Percentiles rank a stretch among this genome's conserved stretches.
Conservation (phyloP, 2,888 invertebrate genomes). For the Galeopsomyia nigrocyanea region DNA sequence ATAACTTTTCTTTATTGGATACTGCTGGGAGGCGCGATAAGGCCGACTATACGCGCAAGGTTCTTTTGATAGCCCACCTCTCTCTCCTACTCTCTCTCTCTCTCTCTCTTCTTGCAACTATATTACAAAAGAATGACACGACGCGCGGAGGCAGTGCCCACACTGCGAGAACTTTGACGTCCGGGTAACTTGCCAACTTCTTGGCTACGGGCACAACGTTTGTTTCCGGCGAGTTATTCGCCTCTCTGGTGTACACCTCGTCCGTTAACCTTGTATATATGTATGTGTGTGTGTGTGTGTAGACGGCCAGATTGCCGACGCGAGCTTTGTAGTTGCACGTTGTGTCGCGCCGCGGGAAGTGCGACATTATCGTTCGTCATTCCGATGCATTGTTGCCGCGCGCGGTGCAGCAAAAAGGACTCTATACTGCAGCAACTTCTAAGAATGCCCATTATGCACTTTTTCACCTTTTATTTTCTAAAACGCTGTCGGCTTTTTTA, state of each 20-base stretch:
- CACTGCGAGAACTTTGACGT: constrained; percentile 59
- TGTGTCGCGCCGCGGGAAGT: constrained; percentile 54
- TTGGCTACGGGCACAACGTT: constrained; percentile 61
- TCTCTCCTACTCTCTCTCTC: constrained; percentile 15
- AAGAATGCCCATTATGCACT: constrained; percentile 9
- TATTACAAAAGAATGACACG: constrained; percentile 29
- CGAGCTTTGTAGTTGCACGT: constrained; percentile 22
- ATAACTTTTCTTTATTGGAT: constrained; percentile 63
- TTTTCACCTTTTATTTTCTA: too few species aligned
- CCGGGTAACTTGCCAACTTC: constrained; percentile 60
- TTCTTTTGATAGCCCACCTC: constrained; percentile 55
- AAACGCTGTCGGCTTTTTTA: too few species aligned
- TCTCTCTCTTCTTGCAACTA: too few species aligned
- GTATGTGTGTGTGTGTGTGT: too few species aligned
- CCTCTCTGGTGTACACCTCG: too few species aligned
- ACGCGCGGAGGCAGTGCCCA: constrained; percentile 55
- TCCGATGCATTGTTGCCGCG: constrained; percentile 40
- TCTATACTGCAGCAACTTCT: constrained; percentile 36
- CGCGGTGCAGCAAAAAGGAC: constrained; percentile 50
- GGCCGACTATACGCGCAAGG: constrained; percentile 43
- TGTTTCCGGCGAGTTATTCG: constrained; percentile 56
- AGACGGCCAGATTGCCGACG: too few species aligned
- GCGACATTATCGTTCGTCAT: constrained; percentile 59
- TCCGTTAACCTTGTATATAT: too few species aligned
- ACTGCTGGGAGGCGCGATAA: constrained; percentile 31